Percentiles rank a stretch among this genome's conserved stretches.
Evolutionary conservation across 2,113 vertebrate species (phyloP).

Genomic region (Cyanoliseus patagonus): DNA sequence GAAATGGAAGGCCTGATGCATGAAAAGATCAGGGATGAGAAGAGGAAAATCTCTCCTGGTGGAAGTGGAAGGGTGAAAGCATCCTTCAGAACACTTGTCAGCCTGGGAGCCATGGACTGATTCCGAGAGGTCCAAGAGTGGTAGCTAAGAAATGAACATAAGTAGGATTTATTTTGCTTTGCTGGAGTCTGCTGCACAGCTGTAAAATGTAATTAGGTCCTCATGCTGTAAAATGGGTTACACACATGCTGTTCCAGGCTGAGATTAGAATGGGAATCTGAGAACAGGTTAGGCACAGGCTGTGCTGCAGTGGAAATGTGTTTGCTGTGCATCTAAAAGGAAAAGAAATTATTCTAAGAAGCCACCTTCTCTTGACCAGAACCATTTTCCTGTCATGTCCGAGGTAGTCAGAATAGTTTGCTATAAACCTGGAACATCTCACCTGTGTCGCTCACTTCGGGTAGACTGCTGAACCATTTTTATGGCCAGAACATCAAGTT

Average conservation of each 20-base stretch:
- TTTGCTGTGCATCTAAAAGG: neutral
- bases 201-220: conserved; percentile 57
- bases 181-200: conserved; percentile 6
- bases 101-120: neutral
- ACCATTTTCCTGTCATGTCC: neutral
- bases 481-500: neutral
- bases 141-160: conserved; percentile 29
- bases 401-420: neutral
- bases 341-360: neutral
- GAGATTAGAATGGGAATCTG: neutral
- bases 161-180: conserved; percentile 40
- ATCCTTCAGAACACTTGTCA: neutral
- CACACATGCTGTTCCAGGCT: conserved; percentile 6
- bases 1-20: neutral
- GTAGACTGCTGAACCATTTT: neutral
- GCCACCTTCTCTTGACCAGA: neutral
- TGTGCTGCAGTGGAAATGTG: neutral
- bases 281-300: neutral
- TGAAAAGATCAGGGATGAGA: neutral
- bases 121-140: conserved; percentile 26
- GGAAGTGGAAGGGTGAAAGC: neutral
- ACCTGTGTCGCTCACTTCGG: neutral
- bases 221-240: conserved; percentile 37
- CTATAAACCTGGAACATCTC: neutral
- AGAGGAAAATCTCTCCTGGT: neutral